Evolutionary conservation across 2,888 invertebrate species (phyloP).

Genomic region (Oasisia sp.): DNA sequence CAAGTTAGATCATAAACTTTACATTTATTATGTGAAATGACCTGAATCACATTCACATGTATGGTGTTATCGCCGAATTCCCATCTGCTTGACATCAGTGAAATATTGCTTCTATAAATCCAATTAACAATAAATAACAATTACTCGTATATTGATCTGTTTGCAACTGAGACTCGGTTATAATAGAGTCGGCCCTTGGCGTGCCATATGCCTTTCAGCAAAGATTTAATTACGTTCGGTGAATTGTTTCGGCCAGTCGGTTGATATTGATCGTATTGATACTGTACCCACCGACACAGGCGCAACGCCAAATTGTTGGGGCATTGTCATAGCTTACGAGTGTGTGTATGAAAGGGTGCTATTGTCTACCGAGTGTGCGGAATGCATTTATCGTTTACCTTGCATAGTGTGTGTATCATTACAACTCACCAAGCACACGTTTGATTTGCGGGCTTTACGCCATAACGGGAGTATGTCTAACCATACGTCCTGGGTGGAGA

Average conservation of each 20-base stretch:
- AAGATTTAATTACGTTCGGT: not conserved
- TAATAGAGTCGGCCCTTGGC: not conserved
- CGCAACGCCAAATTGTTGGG: no score
- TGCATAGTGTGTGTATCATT: no score
- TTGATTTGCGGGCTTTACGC: no score
- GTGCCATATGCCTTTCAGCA: not conserved
- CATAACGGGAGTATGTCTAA: no score
- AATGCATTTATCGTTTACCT: no score
- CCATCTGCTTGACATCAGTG: not conserved
- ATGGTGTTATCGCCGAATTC: not conserved
- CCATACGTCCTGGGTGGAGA: no score
- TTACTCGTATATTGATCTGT: constrained; percentile 8
- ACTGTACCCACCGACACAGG: not conserved
- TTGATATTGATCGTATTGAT: not conserved
- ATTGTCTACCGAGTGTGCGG: no score
- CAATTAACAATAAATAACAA: constrained; percentile 4
- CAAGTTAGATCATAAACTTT: not conserved
- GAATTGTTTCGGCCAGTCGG: not conserved
- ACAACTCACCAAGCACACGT: no score
- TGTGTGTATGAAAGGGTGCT: no score
- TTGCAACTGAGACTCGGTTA: not conserved
- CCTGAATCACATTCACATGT: not conserved
- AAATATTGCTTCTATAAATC: not conserved
- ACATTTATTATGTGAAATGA: not conserved
- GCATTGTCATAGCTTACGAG: no score